Evolutionary conservation across 1,140 invertebrate genomes (phyloP), one percentile per base, ranked within the genome.

Genomic region (Phymastichus coffea): DNA sequence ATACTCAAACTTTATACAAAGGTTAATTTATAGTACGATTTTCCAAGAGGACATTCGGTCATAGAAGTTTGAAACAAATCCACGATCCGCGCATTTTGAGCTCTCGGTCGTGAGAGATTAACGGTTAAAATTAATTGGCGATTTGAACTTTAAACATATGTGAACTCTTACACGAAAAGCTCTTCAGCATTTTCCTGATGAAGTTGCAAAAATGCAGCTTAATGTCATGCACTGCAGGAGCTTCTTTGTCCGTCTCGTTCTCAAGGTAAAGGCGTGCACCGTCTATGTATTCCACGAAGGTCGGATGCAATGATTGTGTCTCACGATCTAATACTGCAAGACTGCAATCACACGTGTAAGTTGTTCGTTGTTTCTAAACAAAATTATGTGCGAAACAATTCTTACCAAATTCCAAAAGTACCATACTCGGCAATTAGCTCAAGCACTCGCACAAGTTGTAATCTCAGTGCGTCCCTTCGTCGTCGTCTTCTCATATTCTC

Each of bases 151-250:
- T n/a, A n/a, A n/a, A n/a, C n/a, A n/a, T n/a, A n/a, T n/a, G n/a
- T n/a, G n/a, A n/a, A n/a, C n/a, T n/a, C 88, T 87, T 82, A 93
- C 92, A 70, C 49, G 91, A 87, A 78, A 97, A 95, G 72, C 90
- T 94, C 70, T 92, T 92, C 61, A 98, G 91, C 77, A 98, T 91
- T 71, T 97, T 93, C 12, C 89, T 85, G 57, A 98, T 88, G 73
- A 98, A 97, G 73, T 94, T 90, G 63, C 94, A 95, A 78, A 98
- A 98, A 69, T 97, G 93, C 1, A 95, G 82, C 58, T 96, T 93
- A 30, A 98, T 92, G 66, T 93, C 87, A 72, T 89, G 80, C 63
- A 93, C 82, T 71, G 85, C 83, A 52, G 87, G 82, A 40, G 87
- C 90, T 70, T 94, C 92, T 76, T 94, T 94, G 65, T 94, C 93